Evolutionary conservation across 2,888 invertebrate species (phyloP).

Genomic region (Orchesellides sinensis): DNA sequence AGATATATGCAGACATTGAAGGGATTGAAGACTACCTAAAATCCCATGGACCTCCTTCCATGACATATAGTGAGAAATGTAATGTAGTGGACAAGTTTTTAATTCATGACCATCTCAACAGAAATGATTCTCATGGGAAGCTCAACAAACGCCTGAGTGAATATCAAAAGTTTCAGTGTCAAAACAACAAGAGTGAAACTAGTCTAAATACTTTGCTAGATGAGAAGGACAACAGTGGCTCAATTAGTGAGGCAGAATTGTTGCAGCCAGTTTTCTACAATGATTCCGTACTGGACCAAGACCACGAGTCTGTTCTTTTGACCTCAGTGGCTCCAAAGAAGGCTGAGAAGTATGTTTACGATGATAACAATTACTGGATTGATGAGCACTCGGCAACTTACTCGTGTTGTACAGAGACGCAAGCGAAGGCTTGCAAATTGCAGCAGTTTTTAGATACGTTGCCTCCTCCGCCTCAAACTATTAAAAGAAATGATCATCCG

Average conservation of each 20-base stretch:
- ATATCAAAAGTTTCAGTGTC: slow-evolving; percentile 33
- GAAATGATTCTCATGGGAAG: slow-evolving; percentile 17
- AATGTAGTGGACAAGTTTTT: slow-evolving; percentile 72
- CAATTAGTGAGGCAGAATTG: slow-evolving; percentile 45
- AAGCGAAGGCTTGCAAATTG: slow-evolving; percentile 71
- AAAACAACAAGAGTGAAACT: slow-evolving; percentile 27
- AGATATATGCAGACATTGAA: slow-evolving; percentile 72
- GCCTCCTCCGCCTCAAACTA: slow-evolving; percentile 39
- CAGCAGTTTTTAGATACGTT: slow-evolving; percentile 63
- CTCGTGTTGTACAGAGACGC: slow-evolving; percentile 69
- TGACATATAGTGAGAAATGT: slow-evolving; percentile 70
- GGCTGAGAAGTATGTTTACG: slow-evolving; percentile 72
- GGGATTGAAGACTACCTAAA: slow-evolving; percentile 63
- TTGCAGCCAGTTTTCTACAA: slow-evolving; percentile 62
- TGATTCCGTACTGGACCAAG: slow-evolving; percentile 69
- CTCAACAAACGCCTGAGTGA: slow-evolving; percentile 14
- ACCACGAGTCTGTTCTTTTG: slow-evolving; percentile 70
- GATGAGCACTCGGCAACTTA: slow-evolving; percentile 73
- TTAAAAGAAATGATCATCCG: slow-evolving; percentile 13
- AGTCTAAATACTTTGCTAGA: slow-evolving; percentile 33
- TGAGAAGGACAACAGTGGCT: slow-evolving; percentile 31
- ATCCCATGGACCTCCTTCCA: slow-evolving; percentile 42
- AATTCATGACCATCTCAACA: slow-evolving; percentile 70
- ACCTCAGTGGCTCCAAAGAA: slow-evolving; percentile 70
- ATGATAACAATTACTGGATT: slow-evolving; percentile 71